These are phyloP conservation scores for Pogonognathellus flavescens DNA, from an alignment of 1,140 invertebrate species.

Conservation along the genomic window DNA sequence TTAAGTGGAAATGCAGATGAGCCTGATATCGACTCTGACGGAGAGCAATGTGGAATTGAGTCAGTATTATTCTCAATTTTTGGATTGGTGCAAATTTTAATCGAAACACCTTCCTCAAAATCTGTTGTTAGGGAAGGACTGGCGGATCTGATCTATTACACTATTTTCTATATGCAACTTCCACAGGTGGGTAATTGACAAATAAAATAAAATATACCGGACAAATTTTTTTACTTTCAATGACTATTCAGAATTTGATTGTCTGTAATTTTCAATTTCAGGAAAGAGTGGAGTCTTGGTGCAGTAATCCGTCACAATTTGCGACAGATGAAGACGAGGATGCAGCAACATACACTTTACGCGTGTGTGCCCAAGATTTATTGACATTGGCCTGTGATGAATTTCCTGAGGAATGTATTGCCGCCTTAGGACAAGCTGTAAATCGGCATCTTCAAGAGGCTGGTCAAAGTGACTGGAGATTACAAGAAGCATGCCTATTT, in stretches of 20 bases:
- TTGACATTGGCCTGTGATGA: constrained; percentile 76
- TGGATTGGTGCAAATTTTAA: constrained; percentile 74
- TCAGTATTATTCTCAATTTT: constrained; percentile 83
- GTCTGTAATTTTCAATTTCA: constrained; percentile 5
- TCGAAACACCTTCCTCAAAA: constrained; percentile 50
- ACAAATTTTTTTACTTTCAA: too few relatives aligned
- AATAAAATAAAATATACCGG: not conserved
- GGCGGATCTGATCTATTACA: constrained; percentile 81
- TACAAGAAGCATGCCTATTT: constrained; percentile 81
- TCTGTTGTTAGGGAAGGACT: constrained; percentile 77
- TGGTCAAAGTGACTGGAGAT: constrained; percentile 79
- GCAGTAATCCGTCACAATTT: constrained; percentile 80
- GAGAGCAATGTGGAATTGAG: constrained; percentile 76
- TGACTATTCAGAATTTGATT: not conserved
- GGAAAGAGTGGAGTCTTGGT: constrained; percentile 76
- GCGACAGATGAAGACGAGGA: constrained; percentile 85
- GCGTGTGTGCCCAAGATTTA: constrained; percentile 80
- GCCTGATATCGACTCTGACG: constrained; percentile 74
- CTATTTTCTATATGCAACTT: constrained; percentile 83
- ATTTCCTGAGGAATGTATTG: constrained; percentile 75
- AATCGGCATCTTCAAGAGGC: constrained; percentile 72
- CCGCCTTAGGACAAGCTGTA: constrained; percentile 77
- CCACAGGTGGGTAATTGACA: constrained; percentile 77
- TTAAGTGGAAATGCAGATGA: constrained; percentile 75
- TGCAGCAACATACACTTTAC: constrained; percentile 79